Evolutionary conservation across 2,113 vertebrate genomes (phyloP).

Genomic region (Salvelinus fontinalis): DNA sequence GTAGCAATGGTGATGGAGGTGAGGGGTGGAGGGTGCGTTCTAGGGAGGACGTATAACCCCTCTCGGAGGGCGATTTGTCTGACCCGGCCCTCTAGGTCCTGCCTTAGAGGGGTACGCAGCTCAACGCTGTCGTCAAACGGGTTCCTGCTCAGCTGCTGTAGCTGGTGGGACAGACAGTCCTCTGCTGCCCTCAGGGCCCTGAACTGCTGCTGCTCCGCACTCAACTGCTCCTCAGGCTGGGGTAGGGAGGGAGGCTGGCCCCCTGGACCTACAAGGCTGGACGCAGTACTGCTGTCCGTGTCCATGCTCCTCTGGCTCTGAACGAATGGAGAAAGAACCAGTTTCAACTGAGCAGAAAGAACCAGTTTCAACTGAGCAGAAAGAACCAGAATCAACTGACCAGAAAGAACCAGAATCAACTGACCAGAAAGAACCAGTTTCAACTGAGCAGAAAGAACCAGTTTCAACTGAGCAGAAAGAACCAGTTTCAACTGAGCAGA

Average conservation of each 20-base stretch:
- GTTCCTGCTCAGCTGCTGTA: slow-evolving; percentile 6
- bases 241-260: neutral
- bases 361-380: no score
- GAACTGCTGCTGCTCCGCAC: neutral
- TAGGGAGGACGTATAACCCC: slow-evolving; percentile 28
- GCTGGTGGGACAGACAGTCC: slow-evolving; percentile 29
- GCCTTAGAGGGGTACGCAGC: neutral
- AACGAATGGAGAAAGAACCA: neutral
- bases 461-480: no score
- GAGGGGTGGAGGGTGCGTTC: slow-evolving; percentile 48
- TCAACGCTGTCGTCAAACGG: slow-evolving; percentile 6
- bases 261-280: slow-evolving; percentile 23
- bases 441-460: no score
- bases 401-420: no score
- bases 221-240: neutral
- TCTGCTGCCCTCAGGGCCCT: slow-evolving; percentile 9
- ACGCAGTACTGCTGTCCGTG: slow-evolving; percentile 63
- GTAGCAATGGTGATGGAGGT: slow-evolving; percentile 74
- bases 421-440: no score
- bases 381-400: no score
- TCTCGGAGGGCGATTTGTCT: slow-evolving; percentile 60
- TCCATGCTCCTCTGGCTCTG: slow-evolving; percentile 69
- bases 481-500: no score
- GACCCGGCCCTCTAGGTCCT: slow-evolving; percentile 34
- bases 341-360: no score